phyloP scores from a whole-genome alignment of 2,797 vertebrate genomes.

The Notoglanidium macrostoma region DNA sequence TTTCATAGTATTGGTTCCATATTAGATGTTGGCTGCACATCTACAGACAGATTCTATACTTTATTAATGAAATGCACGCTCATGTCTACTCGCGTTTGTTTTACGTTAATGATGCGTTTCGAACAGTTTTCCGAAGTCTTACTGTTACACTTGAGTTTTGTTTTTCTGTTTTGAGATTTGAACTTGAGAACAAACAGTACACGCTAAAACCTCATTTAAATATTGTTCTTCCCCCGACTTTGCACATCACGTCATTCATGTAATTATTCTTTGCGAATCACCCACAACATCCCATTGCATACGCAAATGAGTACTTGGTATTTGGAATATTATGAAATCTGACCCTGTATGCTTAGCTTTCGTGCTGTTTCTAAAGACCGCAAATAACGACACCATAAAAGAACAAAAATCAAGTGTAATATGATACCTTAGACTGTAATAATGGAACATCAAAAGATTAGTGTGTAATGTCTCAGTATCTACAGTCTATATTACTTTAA shows the following conservation, averaged over 20 bases:
- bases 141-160: no score
- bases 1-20: not conserved
- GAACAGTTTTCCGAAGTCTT: not conserved
- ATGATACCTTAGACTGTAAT: not conserved
- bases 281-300: slow-evolving; percentile 2
- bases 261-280: slow-evolving; percentile 10
- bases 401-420: not conserved
- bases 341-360: not conserved
- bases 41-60: not conserved
- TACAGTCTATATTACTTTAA: not conserved
- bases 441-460: not conserved
- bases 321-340: slow-evolving; percentile 15
- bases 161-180: not conserved
- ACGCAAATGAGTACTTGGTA: slow-evolving; percentile 1
- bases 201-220: not conserved
- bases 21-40: not conserved
- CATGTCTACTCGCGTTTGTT: not conserved
- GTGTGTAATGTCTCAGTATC: not conserved
- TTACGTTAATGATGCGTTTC: not conserved
- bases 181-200: not conserved
- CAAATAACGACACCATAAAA: not conserved
- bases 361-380: not conserved
- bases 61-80: not conserved
- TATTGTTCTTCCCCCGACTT: not conserved
- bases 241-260: slow-evolving; percentile 6